Evolutionary conservation across 2,888 invertebrate genomes (phyloP), one percentile per base, ranked within the genome.

Genomic region (Phyto melanocephala): DNA sequence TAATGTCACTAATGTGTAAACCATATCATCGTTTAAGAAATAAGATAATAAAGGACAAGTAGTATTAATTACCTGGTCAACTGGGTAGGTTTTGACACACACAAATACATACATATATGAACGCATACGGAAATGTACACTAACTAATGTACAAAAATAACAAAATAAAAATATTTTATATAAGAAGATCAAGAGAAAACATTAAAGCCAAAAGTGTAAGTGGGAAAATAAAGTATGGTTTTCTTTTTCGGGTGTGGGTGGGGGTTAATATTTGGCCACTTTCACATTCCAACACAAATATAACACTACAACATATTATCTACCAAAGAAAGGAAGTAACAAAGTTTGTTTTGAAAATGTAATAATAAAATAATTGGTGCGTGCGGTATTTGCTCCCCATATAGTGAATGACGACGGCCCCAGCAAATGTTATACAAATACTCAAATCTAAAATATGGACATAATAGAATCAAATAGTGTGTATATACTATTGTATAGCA

Each of bases 361-460:
- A 75, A 67, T 71, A 67, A 71, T 52, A 17, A 60, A 67, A 54
- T 60, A 60, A 76, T 71, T 76, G 81, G 45, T 60, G 65, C 54
- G 71, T 77, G 45, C 33, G 28, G 28, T 60, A 33, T 28, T 33
- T 28, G 47, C 35, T 33, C 10, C 7, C 2, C 54, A 28, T 28
- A 11, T 17, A 1, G 28, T 15, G 1, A 8, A 28, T 42, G 54
- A 0, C 10, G 28, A 13, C 17, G 4, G 28, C 4, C 28, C 28
- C 3, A 42, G 15, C 47, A 67, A 56, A 33, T 28, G 56, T 15
- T 54, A 28, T 40, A 68, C 3, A 70, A 42, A 56, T 70, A 3
- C 28, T 33, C 13, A 42, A 70, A 56, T 70, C 42, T 54, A 28
- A 70, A 42, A 22, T 6, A 56, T 8, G 42, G 20, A 20, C 13